These are phyloP conservation scores for Morpho achilles DNA, from an alignment of 2,888 invertebrate species.

Conservation along the genomic window DNA sequence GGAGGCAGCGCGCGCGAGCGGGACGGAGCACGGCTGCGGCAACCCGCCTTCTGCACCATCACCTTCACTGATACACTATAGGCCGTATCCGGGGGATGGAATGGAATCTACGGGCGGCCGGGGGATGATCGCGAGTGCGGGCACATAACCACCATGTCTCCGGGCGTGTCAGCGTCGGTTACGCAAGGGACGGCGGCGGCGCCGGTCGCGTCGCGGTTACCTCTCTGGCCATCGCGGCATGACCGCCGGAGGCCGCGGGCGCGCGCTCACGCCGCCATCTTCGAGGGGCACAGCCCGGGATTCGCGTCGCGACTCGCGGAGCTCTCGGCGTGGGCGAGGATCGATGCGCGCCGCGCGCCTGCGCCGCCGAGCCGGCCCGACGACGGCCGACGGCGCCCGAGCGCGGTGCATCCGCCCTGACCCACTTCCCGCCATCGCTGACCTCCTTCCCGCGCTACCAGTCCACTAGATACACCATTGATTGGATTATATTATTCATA, in stretches of 20 bases:
- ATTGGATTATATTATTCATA: too few relatives aligned
- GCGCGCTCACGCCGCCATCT: slow-evolving; percentile 78
- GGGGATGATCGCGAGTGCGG: slow-evolving; percentile 24
- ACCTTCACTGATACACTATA: slow-evolving; percentile 24
- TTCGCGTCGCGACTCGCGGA: slow-evolving; percentile 68
- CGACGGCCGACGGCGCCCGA: slow-evolving; percentile 45
- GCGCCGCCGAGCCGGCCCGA: slow-evolving; percentile 55
- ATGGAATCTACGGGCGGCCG: slow-evolving; percentile 13
- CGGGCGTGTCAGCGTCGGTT: slow-evolving; percentile 58
- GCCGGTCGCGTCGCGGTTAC: slow-evolving; percentile 69
- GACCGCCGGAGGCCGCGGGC: slow-evolving; percentile 80
- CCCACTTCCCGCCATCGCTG: slow-evolving; percentile 67
- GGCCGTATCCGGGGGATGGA: slow-evolving; percentile 17
- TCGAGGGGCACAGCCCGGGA: slow-evolving; percentile 68
- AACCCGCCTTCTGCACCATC: slow-evolving; percentile 33
- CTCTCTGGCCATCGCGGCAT: slow-evolving; percentile 87
- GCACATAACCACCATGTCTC: slow-evolving; percentile 41
- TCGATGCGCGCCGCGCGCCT: slow-evolving; percentile 59
- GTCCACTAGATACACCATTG: slow-evolving; percentile 13
- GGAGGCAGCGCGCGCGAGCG: slow-evolving; percentile 42
- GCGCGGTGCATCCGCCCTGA: slow-evolving; percentile 58
- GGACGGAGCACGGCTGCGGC: slow-evolving; percentile 59
- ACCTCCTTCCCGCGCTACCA: slow-evolving; percentile 39
- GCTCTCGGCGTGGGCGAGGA: slow-evolving; percentile 52
- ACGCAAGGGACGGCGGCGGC: slow-evolving; percentile 54